Conservation (phyloP, 2,113 vertebrate genomes). For the Eulacestoma nigropectus region DNA sequence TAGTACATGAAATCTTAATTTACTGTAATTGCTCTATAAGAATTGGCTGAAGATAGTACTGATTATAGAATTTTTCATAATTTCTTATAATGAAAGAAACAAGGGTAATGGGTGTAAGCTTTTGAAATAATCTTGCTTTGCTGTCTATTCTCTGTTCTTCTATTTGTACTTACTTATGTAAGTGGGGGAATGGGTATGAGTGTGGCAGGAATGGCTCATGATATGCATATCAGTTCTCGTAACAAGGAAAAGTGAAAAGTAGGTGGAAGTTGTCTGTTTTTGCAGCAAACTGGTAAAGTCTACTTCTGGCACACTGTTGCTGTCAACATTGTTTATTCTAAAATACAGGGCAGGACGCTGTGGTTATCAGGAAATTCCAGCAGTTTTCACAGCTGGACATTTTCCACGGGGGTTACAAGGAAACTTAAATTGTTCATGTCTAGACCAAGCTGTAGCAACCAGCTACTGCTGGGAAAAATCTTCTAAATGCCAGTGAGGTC, state of each 20-base stretch:
- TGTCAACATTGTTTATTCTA: conserved; percentile 5
- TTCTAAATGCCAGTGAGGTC: neutral
- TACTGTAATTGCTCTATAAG: neutral
- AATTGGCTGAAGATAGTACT: neutral
- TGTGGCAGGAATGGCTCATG: neutral
- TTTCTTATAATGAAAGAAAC: neutral
- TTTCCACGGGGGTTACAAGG: neutral
- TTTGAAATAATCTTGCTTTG: neutral
- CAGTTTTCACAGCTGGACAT: neutral
- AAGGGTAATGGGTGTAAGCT: neutral
- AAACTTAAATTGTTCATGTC: neutral
- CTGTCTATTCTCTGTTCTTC: neutral
- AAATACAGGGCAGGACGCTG: neutral
- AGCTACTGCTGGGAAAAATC: neutral
- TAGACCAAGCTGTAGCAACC: neutral
- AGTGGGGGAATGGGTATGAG: neutral
- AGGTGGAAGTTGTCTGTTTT: conserved; percentile 2
- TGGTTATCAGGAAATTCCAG: conserved; percentile 23
- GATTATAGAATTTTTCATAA: neutral
- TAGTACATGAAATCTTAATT: neutral
- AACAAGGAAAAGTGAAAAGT: neutral
- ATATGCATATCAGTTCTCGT: neutral
- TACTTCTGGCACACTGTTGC: neutral
- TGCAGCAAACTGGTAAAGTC: neutral
- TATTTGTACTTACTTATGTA: neutral